phyloP scores from a whole-genome alignment of 2,888 invertebrate species.

The Ormyrus nitidulus region DNA sequence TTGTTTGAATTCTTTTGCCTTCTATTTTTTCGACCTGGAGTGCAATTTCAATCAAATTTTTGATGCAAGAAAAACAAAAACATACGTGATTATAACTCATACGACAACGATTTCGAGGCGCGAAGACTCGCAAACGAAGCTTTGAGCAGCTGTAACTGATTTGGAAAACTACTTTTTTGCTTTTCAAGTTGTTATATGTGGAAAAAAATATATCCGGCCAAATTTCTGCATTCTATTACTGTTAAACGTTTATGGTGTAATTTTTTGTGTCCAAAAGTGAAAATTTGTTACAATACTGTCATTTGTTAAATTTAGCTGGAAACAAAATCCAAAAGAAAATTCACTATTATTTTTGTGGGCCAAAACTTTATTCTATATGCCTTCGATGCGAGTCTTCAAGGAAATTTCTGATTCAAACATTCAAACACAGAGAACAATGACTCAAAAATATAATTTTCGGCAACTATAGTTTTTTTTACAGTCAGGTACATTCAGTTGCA shows the following conservation, averaged over 20 bases:
- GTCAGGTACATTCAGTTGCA: slow-evolving; percentile 50
- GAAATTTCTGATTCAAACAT: slow-evolving; percentile 37
- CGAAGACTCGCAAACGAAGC: slow-evolving; percentile 51
- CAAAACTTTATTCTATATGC: slow-evolving; percentile 38
- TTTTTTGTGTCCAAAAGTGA: slow-evolving; percentile 42
- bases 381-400: slow-evolving; percentile 48
- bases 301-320: slow-evolving; percentile 27
- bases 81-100: slow-evolving; percentile 22
- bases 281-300: slow-evolving; percentile 51
- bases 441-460: slow-evolving; percentile 32
- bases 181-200: slow-evolving; percentile 14
- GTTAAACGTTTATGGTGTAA: slow-evolving; percentile 40
- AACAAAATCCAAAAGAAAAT: slow-evolving; percentile 24
- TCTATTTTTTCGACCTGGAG: background rate
- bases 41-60: background rate
- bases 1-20: slow-evolving; percentile 32
- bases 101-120: slow-evolving; percentile 18
- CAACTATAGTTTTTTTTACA: slow-evolving; percentile 32
- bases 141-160: slow-evolving; percentile 55
- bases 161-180: slow-evolving; percentile 40
- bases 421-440: slow-evolving; percentile 36
- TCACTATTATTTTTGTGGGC: slow-evolving; percentile 39
- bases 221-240: slow-evolving; percentile 30
- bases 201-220: slow-evolving; percentile 28
- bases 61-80: slow-evolving; percentile 20